Evolutionary conservation across 2,797 vertebrate species (phyloP).

Genomic region (Myotis pilosus): DNA sequence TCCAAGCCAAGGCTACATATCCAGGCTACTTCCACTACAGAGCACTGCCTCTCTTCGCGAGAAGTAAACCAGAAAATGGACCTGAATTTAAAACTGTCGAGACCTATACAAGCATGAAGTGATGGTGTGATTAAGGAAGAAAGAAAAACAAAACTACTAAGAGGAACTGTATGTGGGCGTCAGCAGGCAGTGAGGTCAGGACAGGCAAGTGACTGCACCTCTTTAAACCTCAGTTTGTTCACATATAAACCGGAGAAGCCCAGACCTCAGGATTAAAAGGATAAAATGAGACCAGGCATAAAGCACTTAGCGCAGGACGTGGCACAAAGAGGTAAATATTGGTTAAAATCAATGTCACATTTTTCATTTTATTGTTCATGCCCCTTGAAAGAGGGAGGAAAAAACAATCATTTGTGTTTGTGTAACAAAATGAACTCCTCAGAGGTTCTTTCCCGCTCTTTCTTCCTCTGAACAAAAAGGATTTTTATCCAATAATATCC

Average conservation of each 20-base stretch:
- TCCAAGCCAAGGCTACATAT: not conserved
- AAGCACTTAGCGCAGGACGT: not conserved
- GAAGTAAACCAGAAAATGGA: constrained; percentile 2
- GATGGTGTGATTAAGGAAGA: not conserved
- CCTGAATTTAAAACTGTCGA: constrained; percentile 16
- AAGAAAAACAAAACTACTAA: constrained; percentile 17
- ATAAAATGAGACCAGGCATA: not conserved
- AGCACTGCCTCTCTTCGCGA: not conserved
- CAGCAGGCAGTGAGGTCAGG: not conserved
- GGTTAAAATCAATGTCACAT: not conserved
- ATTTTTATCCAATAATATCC: not conserved
- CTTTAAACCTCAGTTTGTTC: not conserved
- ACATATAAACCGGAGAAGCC: not conserved
- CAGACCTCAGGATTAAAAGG: not conserved
- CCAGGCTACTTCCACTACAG: not conserved
- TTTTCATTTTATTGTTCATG: constrained; percentile 9
- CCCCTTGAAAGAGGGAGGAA: not conserved
- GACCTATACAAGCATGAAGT: not conserved
- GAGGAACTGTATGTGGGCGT: not conserved
- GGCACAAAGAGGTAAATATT: not conserved
- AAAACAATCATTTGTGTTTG: not conserved
- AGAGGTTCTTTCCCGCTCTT: not conserved
- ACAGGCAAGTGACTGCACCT: not conserved
- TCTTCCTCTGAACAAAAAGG: not conserved
- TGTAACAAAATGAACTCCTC: not conserved